phyloP scores from a whole-genome alignment of 2,888 invertebrate genomes.

The Bellardia bayeri region DNA sequence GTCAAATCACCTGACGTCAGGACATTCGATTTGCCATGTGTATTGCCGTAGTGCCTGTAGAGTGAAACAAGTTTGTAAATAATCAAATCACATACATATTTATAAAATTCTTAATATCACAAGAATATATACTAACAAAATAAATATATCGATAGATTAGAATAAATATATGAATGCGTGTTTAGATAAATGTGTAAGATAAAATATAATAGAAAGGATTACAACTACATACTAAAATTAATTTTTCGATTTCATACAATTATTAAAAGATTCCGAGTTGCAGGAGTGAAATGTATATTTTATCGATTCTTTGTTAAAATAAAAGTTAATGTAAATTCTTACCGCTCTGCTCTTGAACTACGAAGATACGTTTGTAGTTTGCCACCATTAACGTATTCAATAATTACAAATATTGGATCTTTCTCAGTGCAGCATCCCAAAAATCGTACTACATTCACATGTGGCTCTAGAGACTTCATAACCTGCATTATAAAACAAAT shows the following conservation, averaged over 20 bases:
- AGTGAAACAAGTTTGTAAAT: not conserved
- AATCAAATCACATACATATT: too few relatives aligned
- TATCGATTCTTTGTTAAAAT: too few relatives aligned
- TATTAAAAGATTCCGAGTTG: too few relatives aligned
- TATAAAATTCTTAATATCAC: too few relatives aligned
- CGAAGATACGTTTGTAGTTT: slow-evolving; percentile 95
- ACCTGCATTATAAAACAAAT: slow-evolving; percentile 85
- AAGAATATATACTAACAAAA: too few relatives aligned
- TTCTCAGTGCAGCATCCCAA: slow-evolving; percentile 95
- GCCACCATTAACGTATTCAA: slow-evolving; percentile 95
- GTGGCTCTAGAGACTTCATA: slow-evolving; percentile 95
- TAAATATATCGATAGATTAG: too few relatives aligned
- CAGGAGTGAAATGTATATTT: too few relatives aligned
- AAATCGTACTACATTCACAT: slow-evolving; percentile 94
- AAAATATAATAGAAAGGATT: too few relatives aligned
- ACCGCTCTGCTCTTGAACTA: slow-evolving; percentile 92
- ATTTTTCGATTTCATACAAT: too few relatives aligned
- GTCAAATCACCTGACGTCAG: slow-evolving; percentile 94
- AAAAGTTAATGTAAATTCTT: slow-evolving; percentile 58
- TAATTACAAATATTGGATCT: slow-evolving; percentile 95
- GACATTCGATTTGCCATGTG: slow-evolving; percentile 88
- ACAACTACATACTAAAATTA: too few relatives aligned
- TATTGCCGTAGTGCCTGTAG: slow-evolving; percentile 84
- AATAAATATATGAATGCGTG: too few relatives aligned
- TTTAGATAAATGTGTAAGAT: too few relatives aligned